Evolutionary conservation across 2,888 invertebrate species (phyloP).

Genomic region (Loripinus fragilis): DNA sequence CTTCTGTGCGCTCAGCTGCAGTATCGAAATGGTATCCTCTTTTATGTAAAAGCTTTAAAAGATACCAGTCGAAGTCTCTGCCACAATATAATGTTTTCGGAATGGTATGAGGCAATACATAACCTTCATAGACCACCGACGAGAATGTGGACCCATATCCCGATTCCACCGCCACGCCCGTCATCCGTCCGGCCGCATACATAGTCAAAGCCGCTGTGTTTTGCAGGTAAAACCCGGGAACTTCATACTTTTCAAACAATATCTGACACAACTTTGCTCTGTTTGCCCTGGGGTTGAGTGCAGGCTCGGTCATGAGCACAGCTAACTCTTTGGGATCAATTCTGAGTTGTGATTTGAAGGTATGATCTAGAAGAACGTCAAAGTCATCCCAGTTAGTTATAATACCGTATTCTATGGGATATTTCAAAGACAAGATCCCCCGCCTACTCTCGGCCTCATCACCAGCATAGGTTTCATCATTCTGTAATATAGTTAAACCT

Average conservation of each 20-base stretch:
- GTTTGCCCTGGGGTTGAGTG: slow-evolving; percentile 21
- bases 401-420: slow-evolving; percentile 36
- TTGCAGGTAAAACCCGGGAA: slow-evolving; percentile 23
- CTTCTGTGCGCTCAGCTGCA: background rate
- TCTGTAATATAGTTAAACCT: no score
- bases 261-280: slow-evolving; percentile 37
- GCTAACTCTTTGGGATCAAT: slow-evolving; percentile 22
- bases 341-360: slow-evolving; percentile 20
- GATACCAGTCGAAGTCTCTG: background rate
- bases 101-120: background rate
- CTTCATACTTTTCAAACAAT: slow-evolving; percentile 40
- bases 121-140: slow-evolving; percentile 40
- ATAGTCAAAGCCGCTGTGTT: slow-evolving; percentile 26
- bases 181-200: slow-evolving; percentile 15
- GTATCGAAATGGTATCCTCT: background rate
- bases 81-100: background rate
- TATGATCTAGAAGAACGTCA: slow-evolving; percentile 26
- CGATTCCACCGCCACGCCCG: slow-evolving; percentile 36
- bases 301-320: slow-evolving; percentile 32
- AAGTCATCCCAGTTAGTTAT: slow-evolving; percentile 33
- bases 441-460: slow-evolving; percentile 9
- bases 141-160: slow-evolving; percentile 32
- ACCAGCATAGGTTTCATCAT: background rate
- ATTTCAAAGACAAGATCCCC: background rate
- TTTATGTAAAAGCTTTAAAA: background rate